These are phyloP conservation scores for Benthosema pterotum DNA, from an alignment of 2,797 vertebrate genomes.

Conservation along the genomic window DNA sequence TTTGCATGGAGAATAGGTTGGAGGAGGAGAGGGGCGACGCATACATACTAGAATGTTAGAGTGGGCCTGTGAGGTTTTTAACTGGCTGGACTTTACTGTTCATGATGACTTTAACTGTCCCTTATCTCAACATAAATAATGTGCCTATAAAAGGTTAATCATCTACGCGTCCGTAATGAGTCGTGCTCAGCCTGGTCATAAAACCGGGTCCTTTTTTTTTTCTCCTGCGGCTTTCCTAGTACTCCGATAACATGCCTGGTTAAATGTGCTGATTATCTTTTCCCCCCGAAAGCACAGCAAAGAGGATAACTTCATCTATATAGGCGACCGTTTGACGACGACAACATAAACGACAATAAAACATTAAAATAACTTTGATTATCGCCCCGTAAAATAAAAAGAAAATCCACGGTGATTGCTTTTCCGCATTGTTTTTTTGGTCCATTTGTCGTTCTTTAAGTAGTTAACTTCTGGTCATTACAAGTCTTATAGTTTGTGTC, in stretches of 20 bases:
- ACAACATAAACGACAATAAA: slow-evolving; percentile 20
- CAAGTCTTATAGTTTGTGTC: no score
- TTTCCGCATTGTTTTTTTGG: slow-evolving; percentile 29
- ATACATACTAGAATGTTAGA: slow-evolving; percentile 26
- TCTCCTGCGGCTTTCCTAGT: slow-evolving; percentile 33
- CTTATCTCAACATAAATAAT: slow-evolving; percentile 86
- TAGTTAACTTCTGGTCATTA: no score
- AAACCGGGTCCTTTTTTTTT: slow-evolving; percentile 63
- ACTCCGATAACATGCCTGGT: slow-evolving; percentile 26
- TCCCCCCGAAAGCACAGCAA: slow-evolving; percentile 12
- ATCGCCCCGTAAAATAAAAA: slow-evolving; percentile 33
- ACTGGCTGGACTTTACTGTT: slow-evolving; percentile 53
- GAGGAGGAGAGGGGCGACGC: slow-evolving; percentile 26
- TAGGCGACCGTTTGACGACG: slow-evolving; percentile 19
- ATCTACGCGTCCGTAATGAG: slow-evolving; percentile 72
- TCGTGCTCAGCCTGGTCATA: slow-evolving; percentile 61
- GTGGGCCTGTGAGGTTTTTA: slow-evolving; percentile 31
- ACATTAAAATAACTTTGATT: slow-evolving; percentile 20
- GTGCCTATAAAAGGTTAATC: slow-evolving; percentile 78
- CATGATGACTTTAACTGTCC: slow-evolving; percentile 63
- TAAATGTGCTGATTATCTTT: slow-evolving; percentile 6
- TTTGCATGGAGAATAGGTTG: no score
- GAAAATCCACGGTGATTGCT: slow-evolving; percentile 40
- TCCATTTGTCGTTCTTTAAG: no score
- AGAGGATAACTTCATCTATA: neutral